Conservation (phyloP, 2,797 vertebrate genomes). For the Sebastes nivosus region DNA sequence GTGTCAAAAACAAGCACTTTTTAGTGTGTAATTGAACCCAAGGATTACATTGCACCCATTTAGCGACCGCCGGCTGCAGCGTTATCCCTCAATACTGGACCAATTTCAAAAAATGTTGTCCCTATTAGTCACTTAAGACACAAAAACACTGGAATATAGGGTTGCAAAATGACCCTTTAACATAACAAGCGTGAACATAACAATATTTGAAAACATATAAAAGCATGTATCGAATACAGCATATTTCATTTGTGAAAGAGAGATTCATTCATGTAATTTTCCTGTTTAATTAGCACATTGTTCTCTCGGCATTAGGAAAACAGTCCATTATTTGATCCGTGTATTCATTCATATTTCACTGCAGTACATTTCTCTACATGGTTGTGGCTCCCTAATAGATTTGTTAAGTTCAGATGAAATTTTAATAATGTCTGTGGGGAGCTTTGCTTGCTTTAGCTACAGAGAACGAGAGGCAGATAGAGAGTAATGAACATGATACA, state of each 20-base stretch:
- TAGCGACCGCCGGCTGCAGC: no score
- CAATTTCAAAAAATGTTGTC: no score
- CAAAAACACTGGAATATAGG: no score
- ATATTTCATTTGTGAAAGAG: not conserved
- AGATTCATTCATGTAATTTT: not conserved
- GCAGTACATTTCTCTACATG: not conserved
- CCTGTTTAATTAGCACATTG: not conserved
- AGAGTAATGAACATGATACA: slow-evolving; percentile 25
- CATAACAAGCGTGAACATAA: no score
- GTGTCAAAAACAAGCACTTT: no score
- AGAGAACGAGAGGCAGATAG: not conserved
- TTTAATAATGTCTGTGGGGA: slow-evolving; percentile 35
- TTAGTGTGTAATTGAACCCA: no score
- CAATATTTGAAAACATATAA: not conserved
- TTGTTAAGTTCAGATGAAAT: slow-evolving; percentile 4
- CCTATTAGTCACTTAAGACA: no score
- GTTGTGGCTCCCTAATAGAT: not conserved
- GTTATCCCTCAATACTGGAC: no score
- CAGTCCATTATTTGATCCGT: not conserved
- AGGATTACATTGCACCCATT: no score
- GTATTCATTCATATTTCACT: not conserved
- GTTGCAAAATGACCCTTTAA: no score
- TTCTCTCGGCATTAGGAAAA: not conserved
- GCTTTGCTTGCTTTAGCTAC: not conserved
- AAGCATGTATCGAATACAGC: not conserved